Evolutionary conservation across 2,113 vertebrate species (phyloP).

Genomic region (Meriones unguiculatus): DNA sequence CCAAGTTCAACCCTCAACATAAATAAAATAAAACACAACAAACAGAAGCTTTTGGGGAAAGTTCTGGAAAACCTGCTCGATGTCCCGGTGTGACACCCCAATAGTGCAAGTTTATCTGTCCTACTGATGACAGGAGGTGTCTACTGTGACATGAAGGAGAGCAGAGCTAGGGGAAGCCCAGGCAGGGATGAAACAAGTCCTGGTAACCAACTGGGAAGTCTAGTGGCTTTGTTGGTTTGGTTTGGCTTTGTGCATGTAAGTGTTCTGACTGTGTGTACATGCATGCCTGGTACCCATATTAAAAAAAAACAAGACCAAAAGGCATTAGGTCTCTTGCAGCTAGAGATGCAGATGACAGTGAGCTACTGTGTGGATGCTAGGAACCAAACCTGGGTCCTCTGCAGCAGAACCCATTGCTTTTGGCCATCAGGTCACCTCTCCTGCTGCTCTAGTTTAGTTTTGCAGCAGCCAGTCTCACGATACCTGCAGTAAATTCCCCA

Average conservation of each 20-base stretch:
- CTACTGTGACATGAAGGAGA: not conserved
- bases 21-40: not conserved
- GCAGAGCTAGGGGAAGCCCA: not conserved
- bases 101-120: not conserved
- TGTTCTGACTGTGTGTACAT: not conserved
- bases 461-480: not conserved
- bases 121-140: not conserved
- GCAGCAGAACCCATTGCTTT: not conserved
- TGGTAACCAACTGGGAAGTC: not conserved
- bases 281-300: not conserved
- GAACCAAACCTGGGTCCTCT: not conserved
- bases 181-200: not conserved
- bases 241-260: not conserved
- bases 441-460: not conserved
- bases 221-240: not conserved
- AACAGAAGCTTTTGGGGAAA: not conserved
- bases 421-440: not conserved
- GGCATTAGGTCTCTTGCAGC: not conserved
- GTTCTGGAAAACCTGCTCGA: slow-evolving; percentile 14
- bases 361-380: not conserved
- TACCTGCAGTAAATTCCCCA: not conserved
- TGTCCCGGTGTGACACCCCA: not conserved
- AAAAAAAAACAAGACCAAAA: not conserved
- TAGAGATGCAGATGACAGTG: not conserved
- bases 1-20: not conserved